A percentile compares a stretch with the other conserved stretches of the same genome.
Conservation (phyloP, 2,888 invertebrate species). For the Ophioninae sp. region DNA sequence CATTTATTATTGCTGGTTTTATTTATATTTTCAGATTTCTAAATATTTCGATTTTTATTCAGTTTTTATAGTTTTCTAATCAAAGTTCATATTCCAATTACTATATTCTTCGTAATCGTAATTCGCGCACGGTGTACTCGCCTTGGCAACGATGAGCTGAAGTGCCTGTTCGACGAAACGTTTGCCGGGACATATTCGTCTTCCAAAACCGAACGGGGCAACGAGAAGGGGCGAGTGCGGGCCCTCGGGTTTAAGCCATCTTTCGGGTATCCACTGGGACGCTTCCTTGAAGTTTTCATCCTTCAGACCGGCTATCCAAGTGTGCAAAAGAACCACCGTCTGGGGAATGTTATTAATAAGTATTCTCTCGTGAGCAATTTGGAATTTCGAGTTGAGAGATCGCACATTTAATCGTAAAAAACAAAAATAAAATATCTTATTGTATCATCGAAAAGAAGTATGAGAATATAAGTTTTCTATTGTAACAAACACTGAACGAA, state of each 20-base stretch:
- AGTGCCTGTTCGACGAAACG: conserved; percentile 91
- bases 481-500: too few relatives aligned
- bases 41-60: too few relatives aligned
- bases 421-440: too few relatives aligned
- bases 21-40: too few relatives aligned
- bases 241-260: conserved; percentile 85
- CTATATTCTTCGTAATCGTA: too few relatives aligned
- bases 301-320: conserved; percentile 90
- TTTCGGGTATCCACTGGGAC: conserved; percentile 87
- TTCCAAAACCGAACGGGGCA: conserved; percentile 90
- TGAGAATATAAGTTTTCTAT: too few relatives aligned
- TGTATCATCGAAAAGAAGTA: too few relatives aligned
- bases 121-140: conserved; percentile 72
- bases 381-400: not conserved
- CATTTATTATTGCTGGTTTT: too few relatives aligned
- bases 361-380: not conserved
- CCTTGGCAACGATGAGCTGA: conserved; percentile 88
- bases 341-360: conserved; percentile 74
- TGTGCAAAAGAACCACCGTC: conserved; percentile 91
- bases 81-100: too few relatives aligned
- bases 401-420: too few relatives aligned
- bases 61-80: too few relatives aligned
- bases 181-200: conserved; percentile 92
- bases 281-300: conserved; percentile 89
- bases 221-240: conserved; percentile 86